These are phyloP conservation scores for Drosophila tsacasi DNA, from an alignment of 1,140 invertebrate genomes.

Conservation along the genomic window DNA sequence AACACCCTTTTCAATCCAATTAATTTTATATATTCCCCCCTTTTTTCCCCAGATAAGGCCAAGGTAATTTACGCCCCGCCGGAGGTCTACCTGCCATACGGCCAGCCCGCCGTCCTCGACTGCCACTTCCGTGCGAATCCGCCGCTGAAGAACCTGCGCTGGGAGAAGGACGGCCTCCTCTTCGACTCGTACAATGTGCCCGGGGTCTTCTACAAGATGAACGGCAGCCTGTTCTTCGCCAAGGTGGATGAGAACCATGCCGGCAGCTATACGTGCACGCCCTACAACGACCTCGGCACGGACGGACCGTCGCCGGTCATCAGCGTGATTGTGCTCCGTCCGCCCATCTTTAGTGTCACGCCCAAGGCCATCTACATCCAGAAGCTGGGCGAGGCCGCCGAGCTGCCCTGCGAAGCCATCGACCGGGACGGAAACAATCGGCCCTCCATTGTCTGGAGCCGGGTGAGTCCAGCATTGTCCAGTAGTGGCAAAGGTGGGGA, in stretches of 20 bases:
- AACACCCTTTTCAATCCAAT: no score
- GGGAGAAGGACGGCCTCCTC: conserved; percentile 97
- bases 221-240: conserved; percentile 94
- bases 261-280: conserved; percentile 95
- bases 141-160: conserved; percentile 95
- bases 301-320: conserved; percentile 94
- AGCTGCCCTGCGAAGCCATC: conserved; percentile 93
- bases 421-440: conserved; percentile 90
- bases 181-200: conserved; percentile 96
- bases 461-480: conserved; percentile 87
- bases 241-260: conserved; percentile 92
- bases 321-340: conserved; percentile 94
- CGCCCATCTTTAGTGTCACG: conserved; percentile 91
- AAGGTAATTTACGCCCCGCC: conserved; percentile 95
- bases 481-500: not conserved
- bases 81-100: conserved; percentile 94
- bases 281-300: conserved; percentile 95
- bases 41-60: conserved; percentile 91
- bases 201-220: conserved; percentile 93
- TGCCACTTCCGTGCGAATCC: conserved; percentile 98
- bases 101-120: conserved; percentile 95
- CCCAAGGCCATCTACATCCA: conserved; percentile 93
- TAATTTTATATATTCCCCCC: no score
- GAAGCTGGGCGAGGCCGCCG: conserved; percentile 92
- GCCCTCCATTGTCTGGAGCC: conserved; percentile 94